Percentiles rank a stretch among this genome's conserved stretches.
phyloP scores from a whole-genome alignment of 1,140 invertebrate genomes.

The Acyrthosiphon pisum region DNA sequence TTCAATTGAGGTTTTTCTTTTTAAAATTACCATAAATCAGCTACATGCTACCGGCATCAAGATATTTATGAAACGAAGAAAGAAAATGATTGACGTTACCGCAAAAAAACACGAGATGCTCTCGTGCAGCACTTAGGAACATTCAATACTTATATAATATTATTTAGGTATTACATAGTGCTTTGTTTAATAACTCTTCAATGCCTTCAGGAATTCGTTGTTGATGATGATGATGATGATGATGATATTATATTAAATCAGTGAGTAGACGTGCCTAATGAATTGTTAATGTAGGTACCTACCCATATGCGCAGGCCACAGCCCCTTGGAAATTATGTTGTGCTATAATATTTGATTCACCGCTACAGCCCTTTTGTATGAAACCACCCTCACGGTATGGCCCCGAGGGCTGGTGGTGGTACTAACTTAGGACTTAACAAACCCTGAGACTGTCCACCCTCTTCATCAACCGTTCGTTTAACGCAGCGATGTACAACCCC shows the following conservation, averaged over 20 bases:
- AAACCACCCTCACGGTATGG: neutral
- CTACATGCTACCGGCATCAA: neutral
- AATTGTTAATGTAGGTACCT: constrained; percentile 23
- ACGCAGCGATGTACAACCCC: neutral
- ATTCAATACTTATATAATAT: neutral
- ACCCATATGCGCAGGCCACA: neutral
- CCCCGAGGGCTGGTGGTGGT: neutral
- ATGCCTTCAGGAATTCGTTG: neutral
- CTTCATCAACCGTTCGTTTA: neutral
- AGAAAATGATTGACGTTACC: neutral
- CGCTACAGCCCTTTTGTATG: neutral
- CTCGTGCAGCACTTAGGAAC: neutral
- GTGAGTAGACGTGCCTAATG: neutral
- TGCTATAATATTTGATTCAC: neutral
- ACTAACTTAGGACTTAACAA: neutral
- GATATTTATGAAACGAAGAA: neutral
- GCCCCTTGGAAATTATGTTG: neutral
- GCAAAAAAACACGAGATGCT: neutral
- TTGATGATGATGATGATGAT: neutral
- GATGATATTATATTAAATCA: constrained; percentile 14
- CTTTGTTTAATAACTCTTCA: constrained; percentile 23
- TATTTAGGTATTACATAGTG: neutral
- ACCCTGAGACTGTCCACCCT: neutral
- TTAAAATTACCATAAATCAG: neutral
- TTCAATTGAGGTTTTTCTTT: neutral